Percentiles rank a stretch among this genome's conserved stretches.
Conservation (phyloP, 2,888 invertebrate species). For the Dicyrtoma fusca region DNA sequence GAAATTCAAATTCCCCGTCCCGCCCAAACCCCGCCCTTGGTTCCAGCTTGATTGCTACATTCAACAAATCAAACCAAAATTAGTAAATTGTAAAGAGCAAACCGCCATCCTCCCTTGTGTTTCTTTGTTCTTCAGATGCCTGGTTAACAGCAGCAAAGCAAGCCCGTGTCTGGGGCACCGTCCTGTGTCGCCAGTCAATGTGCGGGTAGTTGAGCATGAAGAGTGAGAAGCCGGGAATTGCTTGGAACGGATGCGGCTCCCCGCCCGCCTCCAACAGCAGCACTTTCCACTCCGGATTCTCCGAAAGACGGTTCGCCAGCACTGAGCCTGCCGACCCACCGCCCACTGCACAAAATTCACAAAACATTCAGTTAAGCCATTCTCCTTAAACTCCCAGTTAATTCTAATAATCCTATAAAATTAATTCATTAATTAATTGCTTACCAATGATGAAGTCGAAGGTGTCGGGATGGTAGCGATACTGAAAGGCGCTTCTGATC, state of each 20-base stretch:
- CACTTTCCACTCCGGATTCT: slow-evolving; percentile 41
- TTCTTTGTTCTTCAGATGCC: too few relatives aligned
- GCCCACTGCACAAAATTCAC: slow-evolving; percentile 31
- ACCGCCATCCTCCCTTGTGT: too few relatives aligned
- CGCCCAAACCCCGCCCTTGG: not conserved
- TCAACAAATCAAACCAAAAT: too few relatives aligned
- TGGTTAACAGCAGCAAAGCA: slow-evolving; percentile 66
- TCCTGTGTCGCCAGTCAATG: slow-evolving; percentile 74
- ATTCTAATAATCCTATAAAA: too few relatives aligned
- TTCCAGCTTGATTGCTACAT: not conserved
- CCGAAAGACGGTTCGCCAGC: slow-evolving; percentile 65
- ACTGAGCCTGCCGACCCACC: slow-evolving; percentile 63
- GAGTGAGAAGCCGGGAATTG: slow-evolving; percentile 59
- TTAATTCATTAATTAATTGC: slow-evolving; percentile 12
- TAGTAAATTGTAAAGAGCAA: too few relatives aligned
- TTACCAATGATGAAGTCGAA: slow-evolving; percentile 36
- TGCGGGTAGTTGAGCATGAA: slow-evolving; percentile 66
- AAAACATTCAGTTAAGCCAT: too few relatives aligned
- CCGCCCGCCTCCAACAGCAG: slow-evolving; percentile 64
- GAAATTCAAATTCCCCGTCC: slow-evolving; percentile 1
- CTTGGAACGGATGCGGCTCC: slow-evolving; percentile 59
- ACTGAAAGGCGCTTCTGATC: not conserved
- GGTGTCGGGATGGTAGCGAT: not conserved
- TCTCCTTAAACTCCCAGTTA: too few relatives aligned
- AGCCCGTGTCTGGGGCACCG: slow-evolving; percentile 67